Evolutionary conservation across 1,140 invertebrate genomes (phyloP).

Genomic region (Steinernema feltiae): DNA sequence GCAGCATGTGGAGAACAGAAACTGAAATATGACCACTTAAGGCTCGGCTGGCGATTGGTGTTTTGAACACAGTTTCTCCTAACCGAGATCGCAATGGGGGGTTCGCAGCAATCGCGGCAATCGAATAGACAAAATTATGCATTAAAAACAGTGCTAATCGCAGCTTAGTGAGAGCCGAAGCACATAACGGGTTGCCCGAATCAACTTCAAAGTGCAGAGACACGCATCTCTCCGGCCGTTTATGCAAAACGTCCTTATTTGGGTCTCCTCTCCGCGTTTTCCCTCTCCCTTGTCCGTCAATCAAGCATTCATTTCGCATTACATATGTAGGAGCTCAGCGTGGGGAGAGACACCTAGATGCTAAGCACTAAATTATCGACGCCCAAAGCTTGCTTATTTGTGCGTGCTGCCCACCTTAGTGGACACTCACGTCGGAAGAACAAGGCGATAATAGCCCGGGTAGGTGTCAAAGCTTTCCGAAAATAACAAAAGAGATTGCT

Average conservation of each 20-base stretch:
- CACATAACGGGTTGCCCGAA: not conserved
- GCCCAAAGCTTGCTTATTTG: not conserved
- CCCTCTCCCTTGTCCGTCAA: not conserved
- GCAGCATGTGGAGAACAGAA: too few relatives aligned
- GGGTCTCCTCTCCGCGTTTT: not conserved
- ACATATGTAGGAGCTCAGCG: not conserved
- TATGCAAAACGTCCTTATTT: constrained; percentile 1
- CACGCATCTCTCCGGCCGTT: not conserved
- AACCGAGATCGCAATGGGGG: not conserved
- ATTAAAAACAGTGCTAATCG: constrained; percentile 13
- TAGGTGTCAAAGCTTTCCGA: too few relatives aligned
- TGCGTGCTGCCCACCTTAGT: not conserved
- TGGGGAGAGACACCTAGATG: not conserved
- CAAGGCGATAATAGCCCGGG: too few relatives aligned
- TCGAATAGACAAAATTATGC: not conserved
- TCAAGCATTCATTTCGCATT: constrained; percentile 9
- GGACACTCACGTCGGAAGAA: too few relatives aligned
- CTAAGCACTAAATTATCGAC: not conserved
- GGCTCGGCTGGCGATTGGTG: too few relatives aligned
- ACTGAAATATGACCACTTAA: not conserved
- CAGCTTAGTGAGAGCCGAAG: not conserved
- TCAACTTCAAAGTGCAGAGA: not conserved
- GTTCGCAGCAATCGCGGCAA: not conserved
- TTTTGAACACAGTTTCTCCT: not conserved
- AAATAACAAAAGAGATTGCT: too few relatives aligned